Base-by-base conservation (phyloP, 2,888 invertebrate genomes). In the Cryptocephalus primarius region DNA sequence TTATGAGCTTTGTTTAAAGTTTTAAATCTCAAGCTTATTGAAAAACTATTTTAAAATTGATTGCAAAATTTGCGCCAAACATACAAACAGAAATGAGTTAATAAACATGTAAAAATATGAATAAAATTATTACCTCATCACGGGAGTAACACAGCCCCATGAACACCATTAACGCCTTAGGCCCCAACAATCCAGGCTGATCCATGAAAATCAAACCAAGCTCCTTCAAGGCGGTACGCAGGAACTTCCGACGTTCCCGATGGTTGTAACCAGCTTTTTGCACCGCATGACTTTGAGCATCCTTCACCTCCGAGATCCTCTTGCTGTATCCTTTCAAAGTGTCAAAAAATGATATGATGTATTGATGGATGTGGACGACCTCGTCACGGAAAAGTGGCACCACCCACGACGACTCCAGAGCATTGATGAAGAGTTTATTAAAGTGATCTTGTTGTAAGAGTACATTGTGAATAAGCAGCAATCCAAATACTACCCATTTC, bases 171-270 rank as follows among this genome's bases (percentile, higher is more conserved):
- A 99, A 75, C 8, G 94, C 92, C 74, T 99, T 99, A 1, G 99
- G 99, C 0, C 99, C 99, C 39, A 99, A 72, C 14, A 99, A 74
- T 1, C 99, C 96, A 3, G 99, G 99, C 67, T 99, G 96, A 71
- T 99, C 99, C 11, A 95, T 91, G 65, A 99, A 80, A 59, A 99
- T 89, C 2, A 95, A 76, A 1, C 91, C 90, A 50, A 99, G 72
- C 70, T 99, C 99, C 65, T 95, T 93, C 13, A 99, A 72, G 2
- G 96, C 92, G 2, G 93, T 91, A 47, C 99, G 80, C 49, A 99
- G 74, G 69, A 96, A 99, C 72, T 97, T 96, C 57, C 99, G 78
- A 45, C 97, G 77, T 64, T 99, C 99, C 52, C 96, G 79, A 67
- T 99, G 99, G 63, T 90, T 83, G 50, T 87, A 81, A 0, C 91